These are phyloP conservation scores for Heliconius hermathena DNA, from an alignment of 1,140 invertebrate species.

Conservation along the genomic window DNA sequence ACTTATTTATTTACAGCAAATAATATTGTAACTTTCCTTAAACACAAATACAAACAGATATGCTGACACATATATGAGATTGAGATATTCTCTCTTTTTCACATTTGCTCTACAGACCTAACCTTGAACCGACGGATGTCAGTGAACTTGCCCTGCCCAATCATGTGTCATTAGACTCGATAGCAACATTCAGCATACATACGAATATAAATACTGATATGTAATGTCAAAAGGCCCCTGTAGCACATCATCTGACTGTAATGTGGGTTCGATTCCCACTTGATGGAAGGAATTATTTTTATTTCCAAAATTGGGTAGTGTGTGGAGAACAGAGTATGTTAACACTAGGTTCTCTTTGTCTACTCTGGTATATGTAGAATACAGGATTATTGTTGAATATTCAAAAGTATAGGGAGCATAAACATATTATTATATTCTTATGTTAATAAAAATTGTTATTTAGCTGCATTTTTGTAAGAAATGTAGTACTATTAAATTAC, in stretches of 20 bases:
- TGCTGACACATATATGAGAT: neutral
- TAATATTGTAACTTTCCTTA: neutral
- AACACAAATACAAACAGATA: neutral
- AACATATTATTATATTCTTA: neutral
- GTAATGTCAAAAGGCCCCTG: too few species aligned
- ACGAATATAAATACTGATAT: neutral
- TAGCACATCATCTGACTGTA: too few species aligned
- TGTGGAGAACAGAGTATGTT: too few species aligned
- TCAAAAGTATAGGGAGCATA: neutral
- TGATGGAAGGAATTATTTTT: too few species aligned
- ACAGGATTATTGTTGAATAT: neutral
- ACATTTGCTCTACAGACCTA: constrained; percentile 15
- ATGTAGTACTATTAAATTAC: neutral
- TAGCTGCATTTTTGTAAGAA: neutral
- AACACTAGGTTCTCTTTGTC: too few species aligned
- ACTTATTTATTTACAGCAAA: neutral
- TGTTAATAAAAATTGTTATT: neutral
- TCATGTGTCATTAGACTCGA: constrained; percentile 23
- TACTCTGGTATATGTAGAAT: too few species aligned
- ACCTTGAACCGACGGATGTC: constrained; percentile 18
- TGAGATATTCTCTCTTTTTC: neutral
- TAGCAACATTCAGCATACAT: neutral
- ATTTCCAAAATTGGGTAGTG: too few species aligned
- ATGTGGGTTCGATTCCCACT: too few species aligned
- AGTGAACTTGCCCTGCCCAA: constrained; percentile 18